These are phyloP conservation scores for Leptocoma aspasia DNA, from an alignment of 2,113 vertebrate genomes.

Conservation along the genomic window DNA sequence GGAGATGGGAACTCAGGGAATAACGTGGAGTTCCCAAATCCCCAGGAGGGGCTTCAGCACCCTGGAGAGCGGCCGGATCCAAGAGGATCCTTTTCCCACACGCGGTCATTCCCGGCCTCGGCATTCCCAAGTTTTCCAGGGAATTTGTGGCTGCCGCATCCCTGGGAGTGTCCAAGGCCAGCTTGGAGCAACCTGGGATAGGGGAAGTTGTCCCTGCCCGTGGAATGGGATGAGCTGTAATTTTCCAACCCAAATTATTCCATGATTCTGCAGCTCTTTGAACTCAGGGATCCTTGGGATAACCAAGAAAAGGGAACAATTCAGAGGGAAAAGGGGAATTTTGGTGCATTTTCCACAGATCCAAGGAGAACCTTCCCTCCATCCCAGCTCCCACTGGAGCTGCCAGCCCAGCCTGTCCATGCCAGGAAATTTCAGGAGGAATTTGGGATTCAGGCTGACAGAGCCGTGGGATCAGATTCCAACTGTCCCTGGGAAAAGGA, in stretches of 20 bases:
- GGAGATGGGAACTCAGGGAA: neutral
- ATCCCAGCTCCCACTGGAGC: neutral
- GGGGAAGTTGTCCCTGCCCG: neutral
- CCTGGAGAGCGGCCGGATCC: constrained; percentile 16
- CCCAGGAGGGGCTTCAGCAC: neutral
- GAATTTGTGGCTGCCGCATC: neutral
- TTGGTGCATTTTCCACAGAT: neutral
- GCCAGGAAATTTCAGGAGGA: constrained; percentile 39
- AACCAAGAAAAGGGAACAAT: neutral
- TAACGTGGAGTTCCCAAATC: rapidly evolving
- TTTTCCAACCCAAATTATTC: neutral
- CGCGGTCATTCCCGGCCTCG: rapidly evolving
- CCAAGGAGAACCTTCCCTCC: neutral
- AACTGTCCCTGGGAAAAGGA: neutral
- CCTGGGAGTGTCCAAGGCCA: neutral
- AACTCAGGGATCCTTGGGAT: neutral
- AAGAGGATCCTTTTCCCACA: neutral
- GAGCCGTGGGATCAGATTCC: neutral
- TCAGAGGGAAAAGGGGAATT: neutral
- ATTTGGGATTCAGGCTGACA: neutral
- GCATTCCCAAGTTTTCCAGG: neutral
- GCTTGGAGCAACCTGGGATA: neutral
- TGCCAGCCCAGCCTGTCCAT: neutral
- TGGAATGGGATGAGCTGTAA: neutral
- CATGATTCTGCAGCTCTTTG: rapidly evolving